Percentiles rank a stretch among this genome's conserved stretches.
phyloP scores from a whole-genome alignment of 2,113 vertebrate genomes.

The Halcyon senegalensis region DNA sequence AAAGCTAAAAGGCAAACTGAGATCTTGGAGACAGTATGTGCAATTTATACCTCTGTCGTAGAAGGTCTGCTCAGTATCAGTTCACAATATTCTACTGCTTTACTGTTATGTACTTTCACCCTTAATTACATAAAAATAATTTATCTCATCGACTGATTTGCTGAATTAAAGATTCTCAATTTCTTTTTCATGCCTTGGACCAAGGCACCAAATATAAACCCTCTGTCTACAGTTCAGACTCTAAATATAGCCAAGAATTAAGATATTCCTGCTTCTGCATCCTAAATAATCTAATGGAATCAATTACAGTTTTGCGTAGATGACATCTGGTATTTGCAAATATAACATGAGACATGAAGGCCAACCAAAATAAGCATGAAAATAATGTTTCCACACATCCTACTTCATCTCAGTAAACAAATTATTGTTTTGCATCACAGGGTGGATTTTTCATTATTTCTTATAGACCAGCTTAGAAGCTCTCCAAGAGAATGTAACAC shows the following conservation, averaged over 20 bases:
- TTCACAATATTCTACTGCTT: background rate
- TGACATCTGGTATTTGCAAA: slow-evolving; percentile 51
- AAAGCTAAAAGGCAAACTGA: background rate
- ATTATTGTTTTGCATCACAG: background rate
- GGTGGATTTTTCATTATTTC: background rate
- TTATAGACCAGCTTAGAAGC: background rate
- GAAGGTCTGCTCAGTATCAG: background rate
- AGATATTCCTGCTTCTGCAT: slow-evolving; percentile 34
- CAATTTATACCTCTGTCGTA: background rate
- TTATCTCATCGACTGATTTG: background rate
- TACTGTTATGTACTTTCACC: background rate
- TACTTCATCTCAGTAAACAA: background rate
- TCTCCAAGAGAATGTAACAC: background rate
- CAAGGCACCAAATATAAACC: slow-evolving; percentile 31
- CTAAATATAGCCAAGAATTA: slow-evolving; percentile 44
- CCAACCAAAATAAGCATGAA: slow-evolving; percentile 17
- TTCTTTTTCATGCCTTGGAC: background rate
- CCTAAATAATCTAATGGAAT: slow-evolving; percentile 44
- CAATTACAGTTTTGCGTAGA: slow-evolving; percentile 34
- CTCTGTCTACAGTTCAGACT: background rate
- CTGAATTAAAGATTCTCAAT: slow-evolving; percentile 1
- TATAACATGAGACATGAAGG: background rate
- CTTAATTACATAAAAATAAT: background rate
- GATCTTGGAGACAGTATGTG: background rate
- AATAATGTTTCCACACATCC: background rate